These are phyloP conservation scores for Arrhamphus sclerolepis DNA, from an alignment of 2,797 vertebrate genomes.

Conservation along the genomic window DNA sequence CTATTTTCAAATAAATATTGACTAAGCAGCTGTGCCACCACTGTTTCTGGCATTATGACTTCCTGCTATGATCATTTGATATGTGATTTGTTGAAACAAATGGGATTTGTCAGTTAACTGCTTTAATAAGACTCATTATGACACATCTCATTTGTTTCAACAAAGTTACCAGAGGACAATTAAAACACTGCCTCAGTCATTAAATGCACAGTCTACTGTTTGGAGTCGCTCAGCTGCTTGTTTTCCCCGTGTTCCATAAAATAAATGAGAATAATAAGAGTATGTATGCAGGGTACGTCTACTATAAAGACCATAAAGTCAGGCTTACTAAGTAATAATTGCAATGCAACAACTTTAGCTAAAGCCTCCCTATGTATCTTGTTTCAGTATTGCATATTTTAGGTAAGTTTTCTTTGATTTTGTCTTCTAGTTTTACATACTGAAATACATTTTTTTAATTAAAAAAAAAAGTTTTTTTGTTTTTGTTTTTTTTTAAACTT, in stretches of 20 bases:
- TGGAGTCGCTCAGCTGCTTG: neutral
- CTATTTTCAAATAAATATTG: neutral
- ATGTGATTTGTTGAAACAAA: too few relatives aligned
- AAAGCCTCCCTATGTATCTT: neutral
- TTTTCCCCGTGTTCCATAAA: conserved; percentile 9
- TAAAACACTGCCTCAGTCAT: conserved; percentile 5
- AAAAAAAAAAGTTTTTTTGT: too few relatives aligned
- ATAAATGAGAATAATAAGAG: conserved; percentile 8
- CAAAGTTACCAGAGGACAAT: conserved; percentile 7
- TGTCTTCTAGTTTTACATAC: too few relatives aligned
- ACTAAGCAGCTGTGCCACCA: neutral
- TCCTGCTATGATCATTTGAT: neutral
- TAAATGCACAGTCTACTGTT: conserved; percentile 4
- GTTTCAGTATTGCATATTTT: neutral
- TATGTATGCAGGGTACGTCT: neutral
- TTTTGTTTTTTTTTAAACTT: too few relatives aligned
- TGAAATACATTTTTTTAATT: too few relatives aligned
- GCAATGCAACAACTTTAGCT: conserved; percentile 1
- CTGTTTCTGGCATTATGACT: neutral
- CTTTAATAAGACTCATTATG: conserved; percentile 8
- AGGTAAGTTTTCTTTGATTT: neutral
- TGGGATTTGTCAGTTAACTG: neutral
- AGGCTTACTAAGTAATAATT: conserved; percentile 6
- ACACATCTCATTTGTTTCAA: neutral
- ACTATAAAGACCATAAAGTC: neutral